Evolutionary conservation across 1,140 invertebrate genomes (phyloP).

Genomic region (Temnothorax longispinosus): DNA sequence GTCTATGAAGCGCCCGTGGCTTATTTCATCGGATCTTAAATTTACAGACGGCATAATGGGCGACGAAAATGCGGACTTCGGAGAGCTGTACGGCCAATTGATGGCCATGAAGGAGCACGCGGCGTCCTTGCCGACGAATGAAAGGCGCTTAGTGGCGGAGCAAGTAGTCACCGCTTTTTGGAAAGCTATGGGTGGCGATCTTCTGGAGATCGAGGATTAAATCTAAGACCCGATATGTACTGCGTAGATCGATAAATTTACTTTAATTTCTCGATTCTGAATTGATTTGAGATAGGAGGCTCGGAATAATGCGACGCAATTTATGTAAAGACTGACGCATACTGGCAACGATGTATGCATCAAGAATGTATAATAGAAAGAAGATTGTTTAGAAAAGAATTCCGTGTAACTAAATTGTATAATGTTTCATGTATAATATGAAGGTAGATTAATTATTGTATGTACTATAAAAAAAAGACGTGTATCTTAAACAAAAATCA

Average conservation of each 20-base stretch:
- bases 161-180: constrained; percentile 92
- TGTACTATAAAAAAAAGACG: neutral
- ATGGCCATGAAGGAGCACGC: constrained; percentile 90
- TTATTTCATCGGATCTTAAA: constrained; percentile 23
- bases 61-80: constrained; percentile 87
- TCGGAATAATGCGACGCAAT: neutral
- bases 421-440: neutral
- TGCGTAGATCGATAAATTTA: neutral
- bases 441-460: neutral
- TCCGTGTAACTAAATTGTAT: neutral
- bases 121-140: constrained; percentile 87
- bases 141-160: constrained; percentile 91
- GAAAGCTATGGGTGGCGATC: constrained; percentile 92
- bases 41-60: constrained; percentile 84
- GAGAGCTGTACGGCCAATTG: constrained; percentile 88
- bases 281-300: neutral
- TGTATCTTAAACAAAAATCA: neutral
- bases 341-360: neutral
- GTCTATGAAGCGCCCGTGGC: neutral
- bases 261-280: neutral
- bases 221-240: constrained; percentile 13
- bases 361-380: neutral
- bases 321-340: neutral
- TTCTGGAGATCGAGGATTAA: constrained; percentile 88
- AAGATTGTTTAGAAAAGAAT: neutral